phyloP scores from a whole-genome alignment of 2,888 invertebrate species.

The Cataglyphis albicans region DNA sequence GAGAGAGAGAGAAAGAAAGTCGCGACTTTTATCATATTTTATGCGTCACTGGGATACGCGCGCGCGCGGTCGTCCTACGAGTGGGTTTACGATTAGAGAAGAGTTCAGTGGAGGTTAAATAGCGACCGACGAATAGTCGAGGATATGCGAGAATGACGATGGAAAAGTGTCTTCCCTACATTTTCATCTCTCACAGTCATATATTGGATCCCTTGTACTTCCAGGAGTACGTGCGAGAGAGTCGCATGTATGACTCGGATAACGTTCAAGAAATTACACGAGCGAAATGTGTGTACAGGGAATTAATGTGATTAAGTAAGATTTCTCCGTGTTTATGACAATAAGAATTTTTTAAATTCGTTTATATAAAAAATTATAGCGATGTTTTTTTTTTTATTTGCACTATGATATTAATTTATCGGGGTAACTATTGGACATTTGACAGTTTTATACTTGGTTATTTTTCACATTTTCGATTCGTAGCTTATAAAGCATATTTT shows the following conservation, averaged over 20 bases:
- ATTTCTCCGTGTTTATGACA: no score
- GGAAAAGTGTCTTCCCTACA: not conserved
- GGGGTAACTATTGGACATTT: no score
- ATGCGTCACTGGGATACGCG: not conserved
- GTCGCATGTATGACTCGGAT: not conserved
- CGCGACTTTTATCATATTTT: conserved; percentile 40
- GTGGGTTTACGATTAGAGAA: not conserved
- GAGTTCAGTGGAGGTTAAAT: conserved; percentile 1
- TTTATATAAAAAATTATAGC: not conserved
- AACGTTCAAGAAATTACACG: not conserved
- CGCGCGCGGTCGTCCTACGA: not conserved
- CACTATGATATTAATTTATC: not conserved
- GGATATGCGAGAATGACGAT: conserved; percentile 3
- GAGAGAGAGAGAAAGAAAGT: not conserved
- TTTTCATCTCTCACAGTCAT: not conserved
- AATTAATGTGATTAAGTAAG: not conserved
- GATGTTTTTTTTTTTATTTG: not conserved
- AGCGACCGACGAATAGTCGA: not conserved
- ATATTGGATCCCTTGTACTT: not conserved
- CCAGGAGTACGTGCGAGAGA: not conserved
- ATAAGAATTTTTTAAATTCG: not conserved
- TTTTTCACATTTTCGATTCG: not conserved
- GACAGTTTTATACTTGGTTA: not conserved
- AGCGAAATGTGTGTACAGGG: not conserved
- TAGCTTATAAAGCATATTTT: not conserved